Evolutionary conservation across 2,113 vertebrate genomes (phyloP), one percentile per base, ranked within the genome.

Genomic region (Phalacrocorax pelagicus): DNA sequence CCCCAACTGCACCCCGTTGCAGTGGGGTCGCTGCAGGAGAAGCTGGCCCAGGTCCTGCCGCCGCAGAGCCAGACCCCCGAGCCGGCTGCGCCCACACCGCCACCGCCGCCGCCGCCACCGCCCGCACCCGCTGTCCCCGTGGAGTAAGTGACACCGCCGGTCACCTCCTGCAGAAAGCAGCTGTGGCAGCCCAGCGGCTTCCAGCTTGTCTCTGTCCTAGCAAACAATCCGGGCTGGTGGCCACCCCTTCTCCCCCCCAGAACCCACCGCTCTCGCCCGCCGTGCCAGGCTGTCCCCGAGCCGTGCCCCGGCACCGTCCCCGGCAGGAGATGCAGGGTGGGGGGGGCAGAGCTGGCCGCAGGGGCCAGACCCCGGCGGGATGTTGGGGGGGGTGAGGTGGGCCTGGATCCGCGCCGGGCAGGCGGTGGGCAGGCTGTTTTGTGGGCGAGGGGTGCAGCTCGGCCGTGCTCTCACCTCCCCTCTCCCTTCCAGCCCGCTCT

Each of bases 401-500:
- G 44, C 27, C 15, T 30, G 12, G 23, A 15, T 17, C 15, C 5
- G 24, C 12, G 40, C 24, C 2, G 14, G 63, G 20, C 34, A 19
- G 23, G 14, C 3, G 5, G 32, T 4, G 65, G 54, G 54, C 18
- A 4, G 9, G 55, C 16, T 17, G 74, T 32, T 23, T 20, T 10
- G 46, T 6, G 32, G n/a, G 38, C 0, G 2, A 10, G 22, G 49
- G 46, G 49, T 3, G 8, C 27, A 5, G 34, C 42, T 26, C 1
- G 3, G 23, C 9, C 3, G 3, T 14, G 46, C 11, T n/a, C 62
- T 85, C 30, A 66, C 40, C 44, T 12, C 15, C 34, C 23, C 26
- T 42, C 44, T 90, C 26, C 44, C 13, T 29, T 24, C 52, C 88
- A 97, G 97, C 59, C 95, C 94, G 5, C 74, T 97, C 26, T 18